Percentiles rank a stretch among this genome's conserved stretches.
Conservation (phyloP, 2,113 vertebrate species). For the Rhinoderma darwinii region DNA sequence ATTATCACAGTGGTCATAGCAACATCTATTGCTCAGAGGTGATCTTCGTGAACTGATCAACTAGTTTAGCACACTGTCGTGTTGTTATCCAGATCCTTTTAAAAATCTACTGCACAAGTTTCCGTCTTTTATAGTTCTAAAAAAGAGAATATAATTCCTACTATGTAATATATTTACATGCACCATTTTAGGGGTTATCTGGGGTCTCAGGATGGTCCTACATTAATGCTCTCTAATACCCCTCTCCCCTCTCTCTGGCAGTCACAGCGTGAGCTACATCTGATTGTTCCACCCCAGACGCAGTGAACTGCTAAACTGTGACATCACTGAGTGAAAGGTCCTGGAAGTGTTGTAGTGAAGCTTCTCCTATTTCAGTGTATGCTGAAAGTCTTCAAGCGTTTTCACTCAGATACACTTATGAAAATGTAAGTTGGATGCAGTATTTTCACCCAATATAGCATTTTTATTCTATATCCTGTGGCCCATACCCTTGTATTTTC, state of each 20-base stretch:
- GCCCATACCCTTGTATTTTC: too few species aligned
- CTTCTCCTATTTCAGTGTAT: background rate
- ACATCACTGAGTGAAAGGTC: background rate
- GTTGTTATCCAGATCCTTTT: background rate
- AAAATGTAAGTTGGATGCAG: background rate
- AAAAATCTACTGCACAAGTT: background rate
- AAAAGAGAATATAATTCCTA: background rate
- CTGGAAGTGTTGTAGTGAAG: background rate
- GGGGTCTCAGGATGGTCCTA: too few species aligned
- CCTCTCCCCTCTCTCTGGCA: too few species aligned
- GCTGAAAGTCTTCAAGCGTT: too few species aligned
- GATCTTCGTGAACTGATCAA: background rate
- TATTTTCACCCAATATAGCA: background rate
- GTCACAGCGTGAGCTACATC: too few species aligned
- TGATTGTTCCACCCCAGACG: too few species aligned
- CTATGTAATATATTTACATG: too few species aligned
- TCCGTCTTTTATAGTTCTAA: background rate
- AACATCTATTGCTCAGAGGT: background rate
- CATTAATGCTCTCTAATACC: too few species aligned
- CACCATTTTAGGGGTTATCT: too few species aligned
- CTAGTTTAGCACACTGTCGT: background rate
- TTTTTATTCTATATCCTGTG: background rate
- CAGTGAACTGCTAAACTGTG: background rate
- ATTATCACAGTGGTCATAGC: constrained; percentile 18
- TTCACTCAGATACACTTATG: too few species aligned